These are phyloP conservation scores for Formicarius rufipectus DNA, from an alignment of 2,113 vertebrate genomes.

Conservation along the genomic window DNA sequence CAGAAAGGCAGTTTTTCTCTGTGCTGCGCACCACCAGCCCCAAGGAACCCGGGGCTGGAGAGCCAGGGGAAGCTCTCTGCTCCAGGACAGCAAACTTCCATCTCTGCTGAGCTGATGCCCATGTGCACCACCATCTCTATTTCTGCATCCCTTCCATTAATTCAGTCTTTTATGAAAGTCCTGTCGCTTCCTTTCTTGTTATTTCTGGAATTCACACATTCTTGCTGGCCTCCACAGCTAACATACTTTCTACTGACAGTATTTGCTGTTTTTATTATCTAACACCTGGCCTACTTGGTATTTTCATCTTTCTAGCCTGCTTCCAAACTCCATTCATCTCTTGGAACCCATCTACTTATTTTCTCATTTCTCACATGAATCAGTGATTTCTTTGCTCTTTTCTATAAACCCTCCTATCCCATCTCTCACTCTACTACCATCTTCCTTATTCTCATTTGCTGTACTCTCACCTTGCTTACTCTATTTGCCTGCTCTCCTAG, in stretches of 20 bases:
- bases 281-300: not conserved
- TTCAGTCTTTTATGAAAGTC: not conserved
- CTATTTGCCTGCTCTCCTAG: not conserved
- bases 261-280: not conserved
- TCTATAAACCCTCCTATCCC: not conserved
- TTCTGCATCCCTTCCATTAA: not conserved
- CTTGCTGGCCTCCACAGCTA: not conserved
- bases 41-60: not conserved
- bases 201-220: not conserved
- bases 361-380: not conserved
- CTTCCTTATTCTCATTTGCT: not conserved
- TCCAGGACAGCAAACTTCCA: not conserved
- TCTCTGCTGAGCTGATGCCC: not conserved
- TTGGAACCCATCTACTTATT: not conserved
- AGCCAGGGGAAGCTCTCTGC: not conserved
- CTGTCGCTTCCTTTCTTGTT: not conserved
- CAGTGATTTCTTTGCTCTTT: not conserved
- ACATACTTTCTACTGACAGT: not conserved
- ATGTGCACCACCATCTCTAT: not conserved
- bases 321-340: not conserved
- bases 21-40: fast-evolving
- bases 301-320: not conserved
- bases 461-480: not conserved
- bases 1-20: not conserved
- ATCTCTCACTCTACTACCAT: not conserved